Conservation (phyloP, 2,888 invertebrate genomes). For the Ethmia dodecea region DNA sequence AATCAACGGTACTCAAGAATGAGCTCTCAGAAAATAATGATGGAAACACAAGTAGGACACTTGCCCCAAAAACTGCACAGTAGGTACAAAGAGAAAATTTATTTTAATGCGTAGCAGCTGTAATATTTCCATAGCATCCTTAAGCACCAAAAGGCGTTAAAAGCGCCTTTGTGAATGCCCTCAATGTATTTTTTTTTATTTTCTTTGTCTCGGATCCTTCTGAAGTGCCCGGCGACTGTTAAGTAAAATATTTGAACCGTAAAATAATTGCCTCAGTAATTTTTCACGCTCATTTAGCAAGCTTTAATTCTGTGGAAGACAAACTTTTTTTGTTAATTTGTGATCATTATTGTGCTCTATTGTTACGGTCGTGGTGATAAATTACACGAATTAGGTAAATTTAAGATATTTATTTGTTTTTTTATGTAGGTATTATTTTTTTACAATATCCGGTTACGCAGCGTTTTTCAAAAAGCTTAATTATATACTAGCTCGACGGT, state of each 20-base stretch:
- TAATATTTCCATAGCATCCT: conserved; percentile 37
- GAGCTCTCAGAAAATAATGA: conserved; percentile 21
- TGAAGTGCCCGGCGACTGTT: conserved; percentile 38
- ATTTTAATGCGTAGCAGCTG: conserved; percentile 51
- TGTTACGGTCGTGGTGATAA: conserved; percentile 10
- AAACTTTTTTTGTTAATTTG: conserved; percentile 34
- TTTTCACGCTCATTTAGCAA: conserved; percentile 52
- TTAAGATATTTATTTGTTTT: no score
- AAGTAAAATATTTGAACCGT: conserved; percentile 60
- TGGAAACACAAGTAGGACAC: conserved; percentile 23
- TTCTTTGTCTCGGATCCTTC: conserved; percentile 49
- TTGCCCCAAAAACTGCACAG: conserved; percentile 19
- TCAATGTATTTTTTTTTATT: conserved; percentile 54
- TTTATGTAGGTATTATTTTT: no score
- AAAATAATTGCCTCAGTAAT: conserved; percentile 61
- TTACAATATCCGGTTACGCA: no score
- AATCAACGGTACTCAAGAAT: conserved; percentile 19
- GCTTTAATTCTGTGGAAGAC: conserved; percentile 36
- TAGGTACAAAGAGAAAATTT: conserved; percentile 32
- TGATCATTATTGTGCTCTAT: conserved; percentile 33
- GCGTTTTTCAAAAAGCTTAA: no score
- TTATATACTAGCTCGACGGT: no score
- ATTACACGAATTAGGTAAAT: no score
- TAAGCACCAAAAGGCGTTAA: conserved; percentile 44
- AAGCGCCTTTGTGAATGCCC: conserved; percentile 49